phyloP scores from a whole-genome alignment of 2,888 invertebrate genomes.

The Syrphus vitripennis region DNA sequence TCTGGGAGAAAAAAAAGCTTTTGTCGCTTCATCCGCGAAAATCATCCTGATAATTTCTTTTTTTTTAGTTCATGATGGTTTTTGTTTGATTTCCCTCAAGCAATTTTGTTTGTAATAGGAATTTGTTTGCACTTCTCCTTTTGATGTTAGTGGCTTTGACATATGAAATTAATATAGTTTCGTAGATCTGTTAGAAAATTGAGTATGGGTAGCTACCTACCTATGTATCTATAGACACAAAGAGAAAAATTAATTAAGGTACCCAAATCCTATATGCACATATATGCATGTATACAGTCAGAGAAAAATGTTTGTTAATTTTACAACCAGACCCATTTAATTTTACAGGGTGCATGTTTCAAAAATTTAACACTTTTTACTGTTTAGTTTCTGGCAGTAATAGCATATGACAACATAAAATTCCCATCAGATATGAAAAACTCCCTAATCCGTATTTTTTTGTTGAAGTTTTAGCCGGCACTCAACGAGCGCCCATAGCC shows the following conservation, averaged over 20 bases:
- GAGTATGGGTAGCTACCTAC: not conserved
- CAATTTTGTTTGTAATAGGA: slow-evolving; percentile 13
- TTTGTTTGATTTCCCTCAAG: not conserved
- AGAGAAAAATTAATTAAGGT: not conserved
- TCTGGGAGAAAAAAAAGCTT: not conserved
- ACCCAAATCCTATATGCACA: not conserved
- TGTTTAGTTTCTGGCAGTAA: no score
- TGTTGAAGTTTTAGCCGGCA: no score
- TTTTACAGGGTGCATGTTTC: no score
- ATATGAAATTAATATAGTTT: slow-evolving; percentile 22
- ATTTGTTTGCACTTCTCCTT: slow-evolving; percentile 11
- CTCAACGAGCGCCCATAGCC: no score
- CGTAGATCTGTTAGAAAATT: not conserved
- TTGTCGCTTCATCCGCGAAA: slow-evolving; percentile 2
- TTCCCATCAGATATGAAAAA: no score
- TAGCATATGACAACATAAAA: no score
- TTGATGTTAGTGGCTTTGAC: slow-evolving; percentile 24
- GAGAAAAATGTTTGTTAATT: no score
- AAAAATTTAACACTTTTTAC: no score
- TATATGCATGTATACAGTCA: no score
- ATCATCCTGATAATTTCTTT: not conserved
- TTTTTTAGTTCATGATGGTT: not conserved
- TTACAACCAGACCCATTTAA: no score
- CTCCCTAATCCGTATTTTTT: no score
- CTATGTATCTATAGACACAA: not conserved